These are phyloP conservation scores for Eonycteris spelaea DNA, from an alignment of 2,113 vertebrate species.

Conservation along the genomic window DNA sequence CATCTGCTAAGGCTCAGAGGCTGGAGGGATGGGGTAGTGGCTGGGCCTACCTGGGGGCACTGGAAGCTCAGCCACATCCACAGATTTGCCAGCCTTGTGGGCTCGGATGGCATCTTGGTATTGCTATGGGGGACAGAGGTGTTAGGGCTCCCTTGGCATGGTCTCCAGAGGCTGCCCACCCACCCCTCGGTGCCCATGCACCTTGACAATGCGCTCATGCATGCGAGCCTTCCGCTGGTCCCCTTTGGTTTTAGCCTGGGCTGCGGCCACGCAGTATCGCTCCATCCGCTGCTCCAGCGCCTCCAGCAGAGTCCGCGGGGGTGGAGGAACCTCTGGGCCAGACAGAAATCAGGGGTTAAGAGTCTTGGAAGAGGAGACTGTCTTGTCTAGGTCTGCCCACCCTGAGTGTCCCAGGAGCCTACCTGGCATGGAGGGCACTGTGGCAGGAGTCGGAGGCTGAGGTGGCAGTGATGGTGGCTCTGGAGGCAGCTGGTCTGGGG, in stretches of 20 bases:
- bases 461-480: conserved; percentile 10
- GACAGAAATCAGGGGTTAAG: neutral
- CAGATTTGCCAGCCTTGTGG: conserved; percentile 86
- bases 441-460: conserved; percentile 36
- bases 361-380: neutral
- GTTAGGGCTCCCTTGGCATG: neutral
- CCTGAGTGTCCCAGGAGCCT: neutral
- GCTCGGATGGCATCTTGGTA: conserved; percentile 91
- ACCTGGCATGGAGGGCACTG: conserved; percentile 39
- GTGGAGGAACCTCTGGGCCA: conserved; percentile 75
- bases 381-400: neutral
- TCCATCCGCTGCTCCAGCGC: conserved; percentile 94
- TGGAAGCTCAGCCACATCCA: conserved; percentile 89
- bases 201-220: conserved; percentile 94
- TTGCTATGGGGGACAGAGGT: conserved; percentile 85
- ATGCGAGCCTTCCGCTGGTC: conserved; percentile 93
- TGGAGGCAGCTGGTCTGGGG: conserved; percentile 71
- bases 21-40: accelerated
- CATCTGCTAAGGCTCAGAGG: neutral
- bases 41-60: conserved; percentile 89
- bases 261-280: conserved; percentile 86
- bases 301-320: conserved; percentile 85
- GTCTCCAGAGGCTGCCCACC: neutral
- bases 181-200: neutral
- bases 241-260: conserved; percentile 88